Percentiles rank a stretch among this genome's conserved stretches.
These are phyloP conservation scores for Hemicrepidius hirtus DNA, from an alignment of 2,888 invertebrate species.

Conservation along the genomic window DNA sequence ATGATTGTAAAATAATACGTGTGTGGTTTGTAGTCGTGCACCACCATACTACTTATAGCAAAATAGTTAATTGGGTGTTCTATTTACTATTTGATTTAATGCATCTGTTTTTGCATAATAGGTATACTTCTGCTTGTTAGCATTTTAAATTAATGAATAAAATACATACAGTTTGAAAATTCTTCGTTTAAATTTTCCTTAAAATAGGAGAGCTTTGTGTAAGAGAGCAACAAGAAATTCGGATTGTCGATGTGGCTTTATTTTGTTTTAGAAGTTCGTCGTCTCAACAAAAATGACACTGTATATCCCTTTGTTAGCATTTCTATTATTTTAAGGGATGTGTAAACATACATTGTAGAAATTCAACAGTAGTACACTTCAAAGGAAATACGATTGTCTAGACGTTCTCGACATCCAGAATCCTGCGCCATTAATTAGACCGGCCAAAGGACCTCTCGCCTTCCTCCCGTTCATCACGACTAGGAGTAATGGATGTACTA, in stretches of 20 bases:
- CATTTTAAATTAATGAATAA: too few species aligned
- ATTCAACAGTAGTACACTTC: not conserved
- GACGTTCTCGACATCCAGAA: slow-evolving; percentile 32
- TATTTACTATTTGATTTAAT: too few species aligned
- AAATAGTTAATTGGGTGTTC: not conserved
- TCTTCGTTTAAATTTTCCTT: too few species aligned
- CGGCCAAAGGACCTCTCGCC: slow-evolving; percentile 47
- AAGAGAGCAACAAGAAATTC: too few species aligned
- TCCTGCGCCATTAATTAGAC: slow-evolving; percentile 41
- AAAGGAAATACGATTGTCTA: slow-evolving; percentile 39
- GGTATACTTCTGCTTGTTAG: too few species aligned
- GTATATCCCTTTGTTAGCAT: not conserved
- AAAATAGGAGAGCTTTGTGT: too few species aligned
- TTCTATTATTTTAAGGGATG: not conserved
- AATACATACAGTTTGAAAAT: too few species aligned
- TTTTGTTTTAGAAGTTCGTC: not conserved
- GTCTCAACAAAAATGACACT: not conserved
- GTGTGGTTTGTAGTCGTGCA: too few species aligned
- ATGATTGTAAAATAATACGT: too few species aligned
- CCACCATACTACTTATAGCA: not conserved
- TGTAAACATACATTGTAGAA: not conserved
- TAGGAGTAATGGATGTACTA: slow-evolving; percentile 54
- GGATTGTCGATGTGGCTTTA: too few species aligned
- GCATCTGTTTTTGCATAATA: too few species aligned
- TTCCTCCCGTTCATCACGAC: slow-evolving; percentile 50